A percentile compares a stretch with the other conserved stretches of the same genome.
Conservation (phyloP, 1,140 invertebrate genomes). For the Pseudomyrmex concolor region DNA sequence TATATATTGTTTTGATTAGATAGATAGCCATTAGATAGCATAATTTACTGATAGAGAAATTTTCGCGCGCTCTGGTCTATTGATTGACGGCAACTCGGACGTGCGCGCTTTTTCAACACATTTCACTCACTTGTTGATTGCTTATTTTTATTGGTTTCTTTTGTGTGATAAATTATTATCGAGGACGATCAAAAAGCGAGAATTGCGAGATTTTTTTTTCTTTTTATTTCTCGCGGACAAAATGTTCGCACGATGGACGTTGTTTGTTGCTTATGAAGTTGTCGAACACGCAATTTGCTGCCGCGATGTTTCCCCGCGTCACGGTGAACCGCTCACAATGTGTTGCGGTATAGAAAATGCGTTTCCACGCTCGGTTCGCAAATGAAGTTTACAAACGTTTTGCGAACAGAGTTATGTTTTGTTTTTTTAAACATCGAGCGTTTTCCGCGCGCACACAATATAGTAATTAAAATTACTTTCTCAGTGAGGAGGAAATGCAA, state of each 20-base stretch:
- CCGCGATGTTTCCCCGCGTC: neutral
- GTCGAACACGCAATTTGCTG: neutral
- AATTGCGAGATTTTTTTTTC: neutral
- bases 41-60: neutral
- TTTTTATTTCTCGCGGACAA: neutral
- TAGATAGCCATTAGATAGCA: neutral
- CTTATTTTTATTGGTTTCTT: too few species aligned
- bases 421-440: neutral
- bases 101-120: too few species aligned
- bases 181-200: neutral
- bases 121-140: too few species aligned
- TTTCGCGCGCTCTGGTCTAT: neutral
- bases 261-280: constrained; percentile 14
- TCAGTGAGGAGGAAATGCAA: neutral
- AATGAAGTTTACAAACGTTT: neutral
- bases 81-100: neutral
- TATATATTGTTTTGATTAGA: constrained; percentile 7
- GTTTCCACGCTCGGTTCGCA: constrained; percentile 28
- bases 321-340: constrained; percentile 30
- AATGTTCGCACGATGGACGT: constrained; percentile 5
- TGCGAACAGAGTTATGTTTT: neutral
- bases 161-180: neutral
- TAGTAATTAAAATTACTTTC: constrained; percentile 27
- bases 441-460: neutral
- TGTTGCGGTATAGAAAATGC: neutral